Conservation (phyloP, 92 coral and sea anemone genomes). For the Montipora capitata region DNA sequence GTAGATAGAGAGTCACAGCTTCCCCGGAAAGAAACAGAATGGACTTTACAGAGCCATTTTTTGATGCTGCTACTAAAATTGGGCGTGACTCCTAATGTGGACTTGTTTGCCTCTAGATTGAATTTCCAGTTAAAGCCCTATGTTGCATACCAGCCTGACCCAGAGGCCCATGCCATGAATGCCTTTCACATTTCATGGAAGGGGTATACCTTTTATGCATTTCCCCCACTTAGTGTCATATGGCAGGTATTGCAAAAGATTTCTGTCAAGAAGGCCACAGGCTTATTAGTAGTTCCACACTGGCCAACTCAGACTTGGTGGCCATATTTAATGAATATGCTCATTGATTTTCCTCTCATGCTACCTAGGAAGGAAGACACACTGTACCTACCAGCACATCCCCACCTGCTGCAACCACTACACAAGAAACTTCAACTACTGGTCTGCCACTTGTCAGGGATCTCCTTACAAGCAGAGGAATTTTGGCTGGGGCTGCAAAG, state of each 20-base stretch:
- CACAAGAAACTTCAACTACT: constrained; percentile 32
- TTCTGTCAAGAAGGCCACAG: constrained; percentile 47
- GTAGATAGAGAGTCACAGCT: constrained; percentile 66
- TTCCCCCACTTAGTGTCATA: constrained; percentile 51
- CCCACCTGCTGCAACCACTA: constrained; percentile 20
- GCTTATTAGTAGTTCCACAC: constrained; percentile 49
- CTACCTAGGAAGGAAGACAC: constrained; percentile 28
- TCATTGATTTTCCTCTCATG: constrained; percentile 32
- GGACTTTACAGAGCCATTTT: constrained; percentile 38
- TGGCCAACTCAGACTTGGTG: constrained; percentile 72
- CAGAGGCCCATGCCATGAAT: constrained; percentile 49
- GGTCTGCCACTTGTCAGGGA: constrained; percentile 63
- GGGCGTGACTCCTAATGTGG: constrained; percentile 49
- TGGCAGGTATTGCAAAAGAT: constrained; percentile 48
- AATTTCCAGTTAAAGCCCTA: constrained; percentile 50
- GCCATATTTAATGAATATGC: constrained; percentile 42
- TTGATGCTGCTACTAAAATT: constrained; percentile 35
- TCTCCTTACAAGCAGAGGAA: constrained; percentile 46
- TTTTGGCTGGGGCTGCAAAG: constrained; percentile 53
- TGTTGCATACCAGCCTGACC: constrained; percentile 63
- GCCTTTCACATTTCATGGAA: constrained; percentile 48
- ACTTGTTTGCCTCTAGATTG: constrained; percentile 54
- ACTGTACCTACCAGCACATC: constrained; percentile 44
- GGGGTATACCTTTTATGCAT: constrained; percentile 27
- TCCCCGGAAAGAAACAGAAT: constrained; percentile 50